Base-by-base conservation (phyloP, 2,113 vertebrate species). In the Montifringilla adamsi region DNA sequence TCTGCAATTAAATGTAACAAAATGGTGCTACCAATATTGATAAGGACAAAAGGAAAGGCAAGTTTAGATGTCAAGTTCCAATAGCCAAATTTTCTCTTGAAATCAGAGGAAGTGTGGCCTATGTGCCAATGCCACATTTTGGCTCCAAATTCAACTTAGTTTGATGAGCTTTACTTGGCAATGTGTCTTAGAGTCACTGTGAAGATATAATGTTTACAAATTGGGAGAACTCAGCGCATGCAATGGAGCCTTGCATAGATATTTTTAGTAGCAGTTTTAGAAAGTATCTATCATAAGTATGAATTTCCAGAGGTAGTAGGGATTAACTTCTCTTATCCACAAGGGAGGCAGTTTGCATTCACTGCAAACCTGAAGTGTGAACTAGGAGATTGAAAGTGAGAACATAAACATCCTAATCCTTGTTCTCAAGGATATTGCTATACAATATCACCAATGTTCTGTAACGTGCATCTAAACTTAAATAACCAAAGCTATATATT, bases 351-450 rank as follows among this genome's bases (percentile, higher is more conserved):
- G 50, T 56, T 80, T 70, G n/a, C 39, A 47, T 55, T 76, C 78
- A 50, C n/a, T 69, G 41, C 75, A 94, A 28, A 33, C 13, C 43
- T 3, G 9, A 87, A 62, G 66, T 58, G 44, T 87, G 72, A 93
- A 95, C 84, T 43, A 91, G 46, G 53, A 91, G 74, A 95, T 18
- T 67, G 69, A 92, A 87, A 44, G 72, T 53, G 84, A 94, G 80
- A 89, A 90, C 28, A 44, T 55, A 89, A 94, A 69, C 50, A 90
- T 77, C 53, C 30, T 93, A 89, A 93, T 85, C 70, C 28, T 58
- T 33, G 15, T 46, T 85, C 70, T 87, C 33, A 85, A 64, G 56
- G 31, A 63, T 58, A 73, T 27, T 85, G 24, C 44, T 87, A 7
- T 18, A 41, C 35, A 46, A 26, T 74, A 89, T 81, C 47, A 47